Conservation (phyloP, 1,140 invertebrate species). For the Penaeus indicus region DNA sequence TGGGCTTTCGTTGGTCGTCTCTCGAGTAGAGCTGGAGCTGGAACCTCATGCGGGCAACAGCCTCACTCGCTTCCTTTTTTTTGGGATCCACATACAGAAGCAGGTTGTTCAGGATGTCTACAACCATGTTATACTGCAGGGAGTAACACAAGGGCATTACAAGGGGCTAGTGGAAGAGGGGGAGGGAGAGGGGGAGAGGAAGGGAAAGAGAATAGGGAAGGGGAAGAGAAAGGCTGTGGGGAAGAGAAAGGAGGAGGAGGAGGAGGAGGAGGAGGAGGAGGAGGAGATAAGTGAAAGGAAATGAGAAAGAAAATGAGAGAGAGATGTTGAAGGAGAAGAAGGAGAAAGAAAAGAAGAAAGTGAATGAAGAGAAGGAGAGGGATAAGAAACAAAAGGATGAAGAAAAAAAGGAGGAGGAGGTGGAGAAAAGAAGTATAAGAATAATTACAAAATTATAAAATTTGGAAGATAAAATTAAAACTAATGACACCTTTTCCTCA, state of each 20-base stretch:
- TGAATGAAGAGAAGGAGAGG: neutral
- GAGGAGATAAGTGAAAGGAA: neutral
- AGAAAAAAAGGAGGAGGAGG: neutral
- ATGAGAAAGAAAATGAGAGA: neutral
- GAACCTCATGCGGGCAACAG: slow-evolving; percentile 84
- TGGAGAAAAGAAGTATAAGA: neutral
- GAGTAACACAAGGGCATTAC: slow-evolving; percentile 67
- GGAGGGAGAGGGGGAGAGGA: neutral
- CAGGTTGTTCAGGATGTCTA: slow-evolving; percentile 98
- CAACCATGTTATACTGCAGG: slow-evolving; percentile 90
- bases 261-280: slow-evolving; percentile 67
- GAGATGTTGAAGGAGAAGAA: neutral
- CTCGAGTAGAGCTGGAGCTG: slow-evolving; percentile 90
- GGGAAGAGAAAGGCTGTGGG: neutral
- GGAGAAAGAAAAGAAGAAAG: neutral
- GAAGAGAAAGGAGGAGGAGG: neutral
- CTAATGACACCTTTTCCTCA: neutral
- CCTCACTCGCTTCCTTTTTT: slow-evolving; percentile 90
- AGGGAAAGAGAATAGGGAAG: neutral
- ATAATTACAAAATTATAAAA: neutral
- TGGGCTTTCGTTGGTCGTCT: slow-evolving; percentile 91
- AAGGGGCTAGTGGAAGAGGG: slow-evolving; percentile 37
- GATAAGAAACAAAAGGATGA: neutral
- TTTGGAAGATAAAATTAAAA: neutral
- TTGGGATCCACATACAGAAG: slow-evolving; percentile 96